Base-by-base conservation (phyloP, 2,888 invertebrate genomes). In the Drosophila demipolita region DNA sequence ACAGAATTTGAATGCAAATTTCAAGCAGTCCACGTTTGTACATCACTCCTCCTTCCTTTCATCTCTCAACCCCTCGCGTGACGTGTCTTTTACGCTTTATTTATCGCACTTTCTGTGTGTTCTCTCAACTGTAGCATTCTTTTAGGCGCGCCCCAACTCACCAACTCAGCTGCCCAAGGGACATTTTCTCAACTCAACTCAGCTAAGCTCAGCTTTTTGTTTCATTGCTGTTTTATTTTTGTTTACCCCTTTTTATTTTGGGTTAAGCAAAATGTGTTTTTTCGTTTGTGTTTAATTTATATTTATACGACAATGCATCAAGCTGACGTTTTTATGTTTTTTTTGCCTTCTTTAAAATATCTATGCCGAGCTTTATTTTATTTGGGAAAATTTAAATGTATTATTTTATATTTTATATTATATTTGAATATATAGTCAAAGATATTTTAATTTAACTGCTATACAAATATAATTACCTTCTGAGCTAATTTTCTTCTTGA, bases 241-340 rank as follows among this genome's bases (percentile, higher is more conserved):
- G 35, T 61, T 64, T 72, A 63, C 35, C 63, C 63, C 64, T 78
- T 66, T 62, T 45, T n/a, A 38, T 40, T 32, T 55, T 26, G 40
- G 60, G 57, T 40, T 57, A 20, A 45, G 55, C 36, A 38, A 61
- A 53, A 63, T 67, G 67, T 38, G 59, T 58, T 66, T 57, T 55
- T 73, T 45, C 45, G 45, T 45, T 20, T 45, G 20, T 12, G 20
- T 45, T 45, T 45, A 45, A 49, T 74, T 78, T 60, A 64, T 79
- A 61, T 83, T 77, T 78, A 66, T 75, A 78, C 74, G 73, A 59
- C 63, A 71, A 68, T 61, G 66, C 75, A 78, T 86, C 77, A 76
- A 63, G 64, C 6, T 33, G 17, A 17, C 62, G 26, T 42, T 52
- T 62, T 50, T 49, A 32, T 57, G 11, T 20, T 15, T 35, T 35